Conservation (phyloP, 2,888 invertebrate genomes). For the Tetranychus piercei region DNA sequence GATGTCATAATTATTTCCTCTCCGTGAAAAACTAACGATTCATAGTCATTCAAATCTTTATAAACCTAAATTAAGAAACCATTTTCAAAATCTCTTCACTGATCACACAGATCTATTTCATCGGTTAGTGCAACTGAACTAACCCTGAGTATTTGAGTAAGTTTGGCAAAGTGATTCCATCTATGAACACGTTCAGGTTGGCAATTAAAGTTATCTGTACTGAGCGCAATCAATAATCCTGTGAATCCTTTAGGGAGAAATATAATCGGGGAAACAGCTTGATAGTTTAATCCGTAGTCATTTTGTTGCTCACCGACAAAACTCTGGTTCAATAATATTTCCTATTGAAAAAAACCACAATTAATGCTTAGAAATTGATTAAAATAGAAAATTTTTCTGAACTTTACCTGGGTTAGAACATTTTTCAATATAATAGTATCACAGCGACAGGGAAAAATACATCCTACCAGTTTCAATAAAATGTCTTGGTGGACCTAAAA, state of each 20-base stretch:
- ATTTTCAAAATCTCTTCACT: neutral
- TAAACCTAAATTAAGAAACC: neutral
- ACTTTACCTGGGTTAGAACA: neutral
- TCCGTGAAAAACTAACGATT: neutral
- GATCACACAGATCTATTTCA: neutral
- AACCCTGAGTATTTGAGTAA: slow-evolving; percentile 15
- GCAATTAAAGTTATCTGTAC: neutral
- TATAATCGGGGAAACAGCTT: neutral
- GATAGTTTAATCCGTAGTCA: neutral
- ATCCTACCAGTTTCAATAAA: neutral
- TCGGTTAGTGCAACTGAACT: neutral
- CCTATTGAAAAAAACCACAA: neutral
- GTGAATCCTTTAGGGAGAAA: neutral
- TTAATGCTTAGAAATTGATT: neutral
- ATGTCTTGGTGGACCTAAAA: neutral
- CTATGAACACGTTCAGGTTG: neutral
- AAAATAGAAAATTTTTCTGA: neutral
- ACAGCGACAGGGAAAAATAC: neutral
- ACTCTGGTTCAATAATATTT: neutral
- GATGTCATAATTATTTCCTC: slow-evolving; percentile 9
- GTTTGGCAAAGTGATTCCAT: neutral
- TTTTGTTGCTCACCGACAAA: neutral
- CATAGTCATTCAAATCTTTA: neutral
- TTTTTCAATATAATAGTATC: neutral
- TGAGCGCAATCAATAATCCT: neutral